Conservation (phyloP, 2,888 invertebrate genomes). For the Blastobasis lacticolella region DNA sequence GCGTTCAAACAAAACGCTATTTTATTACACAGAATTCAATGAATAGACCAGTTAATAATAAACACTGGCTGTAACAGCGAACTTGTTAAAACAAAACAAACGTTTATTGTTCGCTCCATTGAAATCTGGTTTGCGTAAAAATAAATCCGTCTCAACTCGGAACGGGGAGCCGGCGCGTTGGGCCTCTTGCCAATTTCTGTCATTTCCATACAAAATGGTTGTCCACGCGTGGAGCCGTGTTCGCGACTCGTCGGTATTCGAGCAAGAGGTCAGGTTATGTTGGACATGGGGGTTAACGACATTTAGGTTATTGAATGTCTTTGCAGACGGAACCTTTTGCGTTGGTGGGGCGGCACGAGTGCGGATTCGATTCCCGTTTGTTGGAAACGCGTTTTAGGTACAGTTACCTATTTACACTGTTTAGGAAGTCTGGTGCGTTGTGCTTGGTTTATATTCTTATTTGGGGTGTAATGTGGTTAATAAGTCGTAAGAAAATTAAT, state of each 20-base stretch:
- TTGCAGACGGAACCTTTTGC: no score
- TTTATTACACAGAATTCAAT: neutral
- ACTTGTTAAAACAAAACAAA: neutral
- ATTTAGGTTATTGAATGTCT: conserved; percentile 9
- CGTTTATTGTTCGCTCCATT: conserved; percentile 34
- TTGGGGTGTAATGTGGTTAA: no score
- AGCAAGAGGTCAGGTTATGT: conserved; percentile 18
- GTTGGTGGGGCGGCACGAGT: no score
- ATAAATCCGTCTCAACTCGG: conserved; percentile 40
- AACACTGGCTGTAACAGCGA: no score
- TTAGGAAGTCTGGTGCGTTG: no score
- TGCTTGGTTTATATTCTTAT: no score
- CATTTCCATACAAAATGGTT: conserved; percentile 34
- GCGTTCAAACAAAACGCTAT: conserved; percentile 11
- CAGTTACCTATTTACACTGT: no score
- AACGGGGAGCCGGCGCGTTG: conserved; percentile 20
- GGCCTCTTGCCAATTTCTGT: conserved; percentile 56
- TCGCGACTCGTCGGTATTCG: conserved; percentile 6
- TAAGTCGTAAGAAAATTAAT: no score
- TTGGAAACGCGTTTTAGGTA: no score
- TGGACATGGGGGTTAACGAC: conserved; percentile 34
- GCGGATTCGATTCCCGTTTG: no score
- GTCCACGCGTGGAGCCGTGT: conserved; percentile 21
- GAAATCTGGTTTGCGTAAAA: conserved; percentile 57
- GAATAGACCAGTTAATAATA: no score